Base-by-base conservation (phyloP, 1,140 invertebrate genomes). In the Zaprionus ghesquierei region DNA sequence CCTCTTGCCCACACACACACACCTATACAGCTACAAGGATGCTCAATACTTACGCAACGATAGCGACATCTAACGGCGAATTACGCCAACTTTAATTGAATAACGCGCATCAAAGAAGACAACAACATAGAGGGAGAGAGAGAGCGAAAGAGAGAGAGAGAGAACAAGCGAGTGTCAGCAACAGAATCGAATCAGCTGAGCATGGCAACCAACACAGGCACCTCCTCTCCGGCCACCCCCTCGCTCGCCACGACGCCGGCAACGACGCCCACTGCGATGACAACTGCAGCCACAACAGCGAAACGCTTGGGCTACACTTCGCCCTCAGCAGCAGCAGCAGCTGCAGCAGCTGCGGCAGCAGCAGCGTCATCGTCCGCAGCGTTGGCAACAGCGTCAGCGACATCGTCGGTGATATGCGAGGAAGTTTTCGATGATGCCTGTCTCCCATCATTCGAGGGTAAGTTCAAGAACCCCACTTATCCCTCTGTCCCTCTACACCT, bases 401-500 rank as follows among this genome's bases (percentile, higher is more conserved):
- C 85, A 3, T 63, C 89, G 38, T 94, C 94, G 22, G 94, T 96
- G 75, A 94, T 96, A 68, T 96, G 96, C 92, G 94, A 95, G 92
- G 96, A 96, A 92, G 94, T 96, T 58, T 97, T 96, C 92, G 96
- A 96, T 92, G 96, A 96, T 92, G 94, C 95, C 62, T 96, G 95
- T 81, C 94, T 95, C 86, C 96, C 96, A 58, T 96, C 96, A 15
- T 94, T 95, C 68, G 95, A 96, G 93, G 96, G 96, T 96, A 93
- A 91, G 92, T 79, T 50, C 5, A 1, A 10, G 5, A n/a, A n/a
- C 20, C 18, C 23, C 35, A 22, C 20, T 56, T 25, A 8, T 10
- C 13, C 3, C 6, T 4, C 4, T 25, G 0, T 25, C 13, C 10
- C 5, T 9, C 18, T 18, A 0, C 6, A n/a, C 6, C 33, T 35